phyloP scores from a whole-genome alignment of 2,113 vertebrate genomes.

The Panthera tigris region DNA sequence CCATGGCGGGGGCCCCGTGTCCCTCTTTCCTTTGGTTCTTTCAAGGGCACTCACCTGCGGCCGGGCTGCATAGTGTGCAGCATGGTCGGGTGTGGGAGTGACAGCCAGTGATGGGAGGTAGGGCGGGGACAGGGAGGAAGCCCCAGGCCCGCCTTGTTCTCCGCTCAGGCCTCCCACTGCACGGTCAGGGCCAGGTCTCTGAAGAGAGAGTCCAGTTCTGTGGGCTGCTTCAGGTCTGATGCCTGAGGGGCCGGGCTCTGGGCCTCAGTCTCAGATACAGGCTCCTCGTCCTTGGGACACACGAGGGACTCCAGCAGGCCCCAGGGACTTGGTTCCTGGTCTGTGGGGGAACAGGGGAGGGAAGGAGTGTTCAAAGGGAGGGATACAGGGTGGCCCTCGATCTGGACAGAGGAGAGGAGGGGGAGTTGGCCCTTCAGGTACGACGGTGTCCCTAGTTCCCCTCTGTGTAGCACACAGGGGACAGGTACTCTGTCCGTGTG shows the following conservation, averaged over 20 bases:
- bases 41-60: accelerated
- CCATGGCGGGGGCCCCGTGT: accelerated
- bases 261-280: neutral
- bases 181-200: conserved; percentile 82
- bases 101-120: accelerated
- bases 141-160: neutral
- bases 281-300: conserved; percentile 51
- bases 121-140: neutral
- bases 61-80: accelerated
- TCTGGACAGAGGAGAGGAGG: conserved; percentile 74
- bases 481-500: neutral
- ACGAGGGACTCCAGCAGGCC: conserved; percentile 72
- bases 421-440: conserved; percentile 40
- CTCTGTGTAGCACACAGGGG: neutral
- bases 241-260: neutral
- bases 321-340: neutral
- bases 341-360: neutral
- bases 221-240: neutral
- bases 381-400: conserved; percentile 54
- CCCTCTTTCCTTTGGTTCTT: neutral
- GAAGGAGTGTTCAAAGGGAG: conserved; percentile 41
- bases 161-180: conserved; percentile 80
- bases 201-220: conserved; percentile 76
- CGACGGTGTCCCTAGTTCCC: neutral
- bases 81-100: accelerated